phyloP scores from a whole-genome alignment of 2,113 vertebrate species.

The Glareola pratincola region DNA sequence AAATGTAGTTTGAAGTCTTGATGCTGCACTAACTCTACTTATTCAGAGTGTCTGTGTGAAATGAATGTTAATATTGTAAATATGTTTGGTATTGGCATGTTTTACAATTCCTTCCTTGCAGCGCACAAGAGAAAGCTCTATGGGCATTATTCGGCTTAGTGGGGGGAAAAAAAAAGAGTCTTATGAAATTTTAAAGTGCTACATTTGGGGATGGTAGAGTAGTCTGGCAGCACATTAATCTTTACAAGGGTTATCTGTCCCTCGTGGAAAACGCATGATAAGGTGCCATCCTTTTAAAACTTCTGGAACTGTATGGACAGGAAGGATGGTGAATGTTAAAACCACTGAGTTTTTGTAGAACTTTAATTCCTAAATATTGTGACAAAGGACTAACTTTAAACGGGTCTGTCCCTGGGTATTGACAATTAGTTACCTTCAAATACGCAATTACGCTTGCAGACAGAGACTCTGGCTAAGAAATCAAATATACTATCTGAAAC shows the following conservation, averaged over 20 bases:
- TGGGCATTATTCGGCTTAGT: not conserved
- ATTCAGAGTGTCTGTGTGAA: not conserved
- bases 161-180: not conserved
- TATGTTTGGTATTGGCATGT: not conserved
- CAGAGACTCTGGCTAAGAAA: not conserved
- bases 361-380: not conserved
- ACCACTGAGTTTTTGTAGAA: not conserved
- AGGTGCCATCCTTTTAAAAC: constrained; percentile 23
- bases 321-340: not conserved
- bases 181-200: constrained; percentile 40
- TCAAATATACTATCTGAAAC: not conserved
- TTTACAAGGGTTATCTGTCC: constrained; percentile 22
- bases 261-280: not conserved
- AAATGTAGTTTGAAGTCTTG: not conserved
- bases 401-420: not conserved
- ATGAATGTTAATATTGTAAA: constrained; percentile 3
- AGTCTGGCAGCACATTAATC: constrained; percentile 36
- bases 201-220: not conserved
- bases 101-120: constrained; percentile 7
- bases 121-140: not conserved
- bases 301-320: not conserved
- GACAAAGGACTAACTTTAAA: not conserved
- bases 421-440: not conserved
- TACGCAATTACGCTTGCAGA: not conserved
- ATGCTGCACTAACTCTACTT: not conserved